These are phyloP conservation scores for Enchytraeus crypticus DNA, from an alignment of 2,888 invertebrate genomes.

Conservation along the genomic window DNA sequence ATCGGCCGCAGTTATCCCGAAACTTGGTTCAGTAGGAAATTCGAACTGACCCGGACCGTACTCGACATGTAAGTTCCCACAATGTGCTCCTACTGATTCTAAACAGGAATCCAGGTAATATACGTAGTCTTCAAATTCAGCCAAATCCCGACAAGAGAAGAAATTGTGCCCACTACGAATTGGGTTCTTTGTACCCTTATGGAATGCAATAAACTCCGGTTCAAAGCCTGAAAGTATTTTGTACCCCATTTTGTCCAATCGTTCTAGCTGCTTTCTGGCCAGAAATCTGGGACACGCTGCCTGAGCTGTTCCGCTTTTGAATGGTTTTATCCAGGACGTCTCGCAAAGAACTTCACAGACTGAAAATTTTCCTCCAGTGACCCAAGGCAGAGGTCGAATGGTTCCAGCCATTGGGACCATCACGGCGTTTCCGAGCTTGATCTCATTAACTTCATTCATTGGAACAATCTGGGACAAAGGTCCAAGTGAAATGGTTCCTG, in stretches of 20 bases:
- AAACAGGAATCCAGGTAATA: conserved; percentile 10
- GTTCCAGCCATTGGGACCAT: conserved; percentile 11
- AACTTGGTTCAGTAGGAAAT: conserved; percentile 11
- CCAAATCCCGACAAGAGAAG: background rate
- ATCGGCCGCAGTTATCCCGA: conserved; percentile 20
- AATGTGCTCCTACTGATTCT: conserved; percentile 3
- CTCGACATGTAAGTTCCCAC: conserved; percentile 15
- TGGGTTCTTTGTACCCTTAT: conserved; percentile 5
- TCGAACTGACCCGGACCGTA: conserved; percentile 22
- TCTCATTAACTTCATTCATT: background rate
- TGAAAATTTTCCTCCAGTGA: conserved; percentile 1
- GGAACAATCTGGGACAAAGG: background rate
- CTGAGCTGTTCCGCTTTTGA: conserved; percentile 5
- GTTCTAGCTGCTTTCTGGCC: conserved; percentile 13
- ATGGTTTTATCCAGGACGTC: conserved; percentile 5
- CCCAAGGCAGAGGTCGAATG: conserved; percentile 10
- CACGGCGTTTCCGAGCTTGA: conserved; percentile 8
- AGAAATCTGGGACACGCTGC: conserved; percentile 13
- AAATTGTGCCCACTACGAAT: conserved; percentile 1
- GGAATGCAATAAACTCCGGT: conserved; percentile 15
- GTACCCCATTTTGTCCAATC: conserved; percentile 5
- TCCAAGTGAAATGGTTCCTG: background rate
- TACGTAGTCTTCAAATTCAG: conserved; percentile 12
- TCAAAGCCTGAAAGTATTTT: conserved; percentile 17
- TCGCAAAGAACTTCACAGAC: conserved; percentile 18